Conservation (phyloP, 2,888 invertebrate genomes). For the Thereva unica region DNA sequence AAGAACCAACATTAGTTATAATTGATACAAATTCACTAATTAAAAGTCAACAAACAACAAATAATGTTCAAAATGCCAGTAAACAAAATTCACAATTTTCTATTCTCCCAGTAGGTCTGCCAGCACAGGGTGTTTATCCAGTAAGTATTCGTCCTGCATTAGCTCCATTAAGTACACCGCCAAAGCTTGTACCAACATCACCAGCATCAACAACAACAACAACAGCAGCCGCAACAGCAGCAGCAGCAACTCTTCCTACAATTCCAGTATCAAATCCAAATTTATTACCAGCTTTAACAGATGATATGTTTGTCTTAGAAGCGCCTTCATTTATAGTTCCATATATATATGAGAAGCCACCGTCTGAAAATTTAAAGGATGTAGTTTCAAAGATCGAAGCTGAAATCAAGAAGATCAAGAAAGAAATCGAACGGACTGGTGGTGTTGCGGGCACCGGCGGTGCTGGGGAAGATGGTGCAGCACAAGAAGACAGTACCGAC, state of each 20-base stretch:
- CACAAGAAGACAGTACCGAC: slow-evolving; percentile 47
- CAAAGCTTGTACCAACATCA: slow-evolving; percentile 52
- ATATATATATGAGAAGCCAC: slow-evolving; percentile 90
- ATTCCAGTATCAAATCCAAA: slow-evolving; percentile 62
- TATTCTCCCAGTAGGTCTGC: slow-evolving; percentile 61
- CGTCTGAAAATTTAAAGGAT: slow-evolving; percentile 75
- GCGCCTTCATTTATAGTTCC: slow-evolving; percentile 93
- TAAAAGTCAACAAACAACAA: slow-evolving; percentile 56
- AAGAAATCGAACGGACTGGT: slow-evolving; percentile 61
- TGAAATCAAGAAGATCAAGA: slow-evolving; percentile 65
- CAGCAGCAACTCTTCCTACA: slow-evolving; percentile 51
- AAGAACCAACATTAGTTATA: slow-evolving; percentile 76
- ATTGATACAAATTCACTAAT: slow-evolving; percentile 75
- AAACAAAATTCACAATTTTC: slow-evolving; percentile 35
- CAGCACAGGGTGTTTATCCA: slow-evolving; percentile 69
- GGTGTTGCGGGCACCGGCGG: slow-evolving; percentile 60
- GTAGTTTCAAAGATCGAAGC: slow-evolving; percentile 69
- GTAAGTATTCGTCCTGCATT: slow-evolving; percentile 63
- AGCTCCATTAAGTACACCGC: slow-evolving; percentile 56
- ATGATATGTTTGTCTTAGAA: slow-evolving; percentile 91
- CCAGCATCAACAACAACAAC: slow-evolving; percentile 47
- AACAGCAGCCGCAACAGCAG: slow-evolving; percentile 50
- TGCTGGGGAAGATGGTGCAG: slow-evolving; percentile 34
- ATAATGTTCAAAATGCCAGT: slow-evolving; percentile 47
- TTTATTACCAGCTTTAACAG: slow-evolving; percentile 80